Base-by-base conservation (phyloP, 2,113 vertebrate species). In the Ammodytes dubius region DNA sequence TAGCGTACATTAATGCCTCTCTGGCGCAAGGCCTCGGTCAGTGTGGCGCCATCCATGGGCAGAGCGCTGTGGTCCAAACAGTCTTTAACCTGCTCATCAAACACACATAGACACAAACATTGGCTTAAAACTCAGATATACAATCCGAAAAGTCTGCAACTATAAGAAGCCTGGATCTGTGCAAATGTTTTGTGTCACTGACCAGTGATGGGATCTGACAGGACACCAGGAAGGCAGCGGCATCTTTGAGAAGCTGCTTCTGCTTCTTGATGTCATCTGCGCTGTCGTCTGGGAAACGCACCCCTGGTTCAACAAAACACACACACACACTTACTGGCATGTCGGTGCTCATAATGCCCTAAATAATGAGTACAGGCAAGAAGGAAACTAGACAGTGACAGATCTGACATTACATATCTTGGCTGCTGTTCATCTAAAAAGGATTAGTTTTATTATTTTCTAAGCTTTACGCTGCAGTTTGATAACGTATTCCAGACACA, bases 181-280 rank as follows among this genome's bases (percentile, higher is more conserved):
- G 40, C 27, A 27, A 27, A 27, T 27, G 27, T 27, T 56, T 58
- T 39, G 64, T 9, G 46, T 6, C 52, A 88, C 97, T 97, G 87
- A 99, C 98, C 96, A 99, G 94, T 43, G 97, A 97, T 0, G 98
- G 98, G 87, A 99, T 96, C 93, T 99, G 98, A 89, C 97, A 99
- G 0, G 97, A 97, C 65, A 99, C 93, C 83, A 99, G 78, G 95
- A 99, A 99, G 0, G 97, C 96, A 7, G 98, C 97, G 0, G 97
- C 96, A 3, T 99, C 98, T 93, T 98, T 99, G 77, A 99, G 94
- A 64, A 99, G 89, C 93, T 97, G 97, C 92, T 99, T 99, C 95
- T 99, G 98, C 79, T 98, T 97, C 92, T 95, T 96, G 72, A 99
- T 93, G 68, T 98, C 97, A n/a, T 97, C 96, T 47, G 93, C 83